These are phyloP conservation scores for Dynastes grantii DNA, from an alignment of 2,888 invertebrate genomes.

Conservation along the genomic window DNA sequence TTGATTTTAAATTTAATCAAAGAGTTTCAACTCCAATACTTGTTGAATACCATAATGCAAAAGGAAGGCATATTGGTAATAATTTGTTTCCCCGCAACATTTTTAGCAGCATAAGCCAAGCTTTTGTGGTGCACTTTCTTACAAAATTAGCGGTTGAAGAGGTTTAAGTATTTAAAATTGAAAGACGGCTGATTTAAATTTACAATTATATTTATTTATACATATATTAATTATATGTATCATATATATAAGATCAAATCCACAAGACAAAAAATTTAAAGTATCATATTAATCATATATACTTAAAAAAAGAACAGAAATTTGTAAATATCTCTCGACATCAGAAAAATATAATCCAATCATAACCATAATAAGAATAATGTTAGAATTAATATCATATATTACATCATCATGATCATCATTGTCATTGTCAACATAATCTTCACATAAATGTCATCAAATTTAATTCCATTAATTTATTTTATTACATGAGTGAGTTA, in stretches of 20 bases:
- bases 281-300: constrained; percentile 57
- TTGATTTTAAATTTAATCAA: too few relatives aligned
- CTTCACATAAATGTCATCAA: constrained; percentile 35
- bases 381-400: constrained; percentile 52
- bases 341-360: constrained; percentile 64
- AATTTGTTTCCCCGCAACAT: too few relatives aligned
- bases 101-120: not conserved
- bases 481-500: constrained; percentile 18
- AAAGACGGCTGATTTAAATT: constrained; percentile 60
- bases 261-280: constrained; percentile 70
- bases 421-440: constrained; percentile 27
- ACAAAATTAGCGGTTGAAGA: not conserved
- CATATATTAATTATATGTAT: constrained; percentile 71
- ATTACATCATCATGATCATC: constrained; percentile 48
- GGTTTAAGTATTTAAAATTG: constrained; percentile 32
- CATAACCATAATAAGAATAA: constrained; percentile 54
- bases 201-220: constrained; percentile 72
- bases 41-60: too few relatives aligned
- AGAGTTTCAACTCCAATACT: too few relatives aligned
- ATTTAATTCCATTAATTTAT: constrained; percentile 41
- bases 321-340: constrained; percentile 58
- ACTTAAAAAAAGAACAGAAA: constrained; percentile 54
- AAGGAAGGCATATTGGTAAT: too few relatives aligned
- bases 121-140: constrained; percentile 2
- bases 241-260: constrained; percentile 70